These are phyloP conservation scores for Chloroceryle amazona DNA, from an alignment of 2,797 vertebrate species.

Conservation along the genomic window DNA sequence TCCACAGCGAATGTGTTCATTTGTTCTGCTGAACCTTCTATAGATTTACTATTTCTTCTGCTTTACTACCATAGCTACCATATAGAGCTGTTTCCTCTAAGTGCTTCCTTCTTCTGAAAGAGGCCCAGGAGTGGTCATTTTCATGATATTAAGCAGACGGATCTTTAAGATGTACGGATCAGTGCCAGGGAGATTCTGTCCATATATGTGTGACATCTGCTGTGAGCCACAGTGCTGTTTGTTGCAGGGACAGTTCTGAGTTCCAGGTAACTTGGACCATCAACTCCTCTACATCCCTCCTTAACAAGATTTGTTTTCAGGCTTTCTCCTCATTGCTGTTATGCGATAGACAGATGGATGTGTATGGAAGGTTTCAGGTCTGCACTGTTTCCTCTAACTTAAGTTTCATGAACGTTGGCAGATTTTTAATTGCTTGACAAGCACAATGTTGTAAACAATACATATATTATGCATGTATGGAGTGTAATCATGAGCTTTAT, in stretches of 20 bases:
- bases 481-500: conserved; percentile 17
- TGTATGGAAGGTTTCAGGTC: conserved; percentile 13
- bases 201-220: fast-evolving
- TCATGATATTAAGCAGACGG: background rate
- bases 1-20: background rate
- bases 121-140: background rate
- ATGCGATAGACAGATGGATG: background rate
- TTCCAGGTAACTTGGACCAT: background rate
- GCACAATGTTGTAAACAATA: conserved; percentile 19
- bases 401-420: background rate
- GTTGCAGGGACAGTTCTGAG: background rate
- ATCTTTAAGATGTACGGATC: background rate
- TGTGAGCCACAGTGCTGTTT: background rate
- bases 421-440: conserved; percentile 30
- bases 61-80: background rate
- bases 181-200: background rate
- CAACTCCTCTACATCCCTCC: background rate
- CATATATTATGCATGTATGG: background rate
- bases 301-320: background rate
- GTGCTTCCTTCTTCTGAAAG: background rate
- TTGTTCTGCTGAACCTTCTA: background rate
- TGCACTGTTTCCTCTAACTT: background rate
- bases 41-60: background rate
- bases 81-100: background rate
- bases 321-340: background rate